phyloP scores from a whole-genome alignment of 2,113 vertebrate species.

The Xenopus laevis region DNA sequence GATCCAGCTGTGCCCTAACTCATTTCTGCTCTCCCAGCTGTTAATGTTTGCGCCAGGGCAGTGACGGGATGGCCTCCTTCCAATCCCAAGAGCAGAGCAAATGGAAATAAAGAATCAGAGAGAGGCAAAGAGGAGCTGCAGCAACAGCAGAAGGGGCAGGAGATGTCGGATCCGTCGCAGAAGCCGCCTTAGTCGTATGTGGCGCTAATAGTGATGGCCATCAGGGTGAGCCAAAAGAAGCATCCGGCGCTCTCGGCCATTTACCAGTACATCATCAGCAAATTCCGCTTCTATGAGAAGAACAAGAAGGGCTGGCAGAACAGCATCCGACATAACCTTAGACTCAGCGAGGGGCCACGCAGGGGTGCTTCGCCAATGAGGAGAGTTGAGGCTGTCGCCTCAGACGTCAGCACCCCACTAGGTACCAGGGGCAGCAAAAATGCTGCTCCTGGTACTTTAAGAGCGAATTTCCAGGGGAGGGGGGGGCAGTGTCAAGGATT shows the following conservation, averaged over 20 bases:
- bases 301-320: constrained; percentile 99
- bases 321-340: constrained; percentile 96
- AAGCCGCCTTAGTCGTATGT: constrained; percentile 98
- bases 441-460: no score
- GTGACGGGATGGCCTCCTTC: constrained; percentile 80
- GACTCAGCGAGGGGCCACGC: constrained; percentile 95
- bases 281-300: constrained; percentile 97
- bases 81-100: constrained; percentile 76
- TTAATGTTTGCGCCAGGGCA: constrained; percentile 19
- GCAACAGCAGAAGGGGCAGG: constrained; percentile 68
- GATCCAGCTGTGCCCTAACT: background rate
- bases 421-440: no score
- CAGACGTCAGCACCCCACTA: no score
- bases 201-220: constrained; percentile 97
- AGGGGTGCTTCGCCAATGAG: no score
- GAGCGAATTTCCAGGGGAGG: no score
- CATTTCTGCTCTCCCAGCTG: background rate
- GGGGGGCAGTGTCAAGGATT: no score
- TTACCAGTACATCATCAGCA: constrained; percentile 96
- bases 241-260: constrained; percentile 93
- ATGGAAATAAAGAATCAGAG: constrained; percentile 65
- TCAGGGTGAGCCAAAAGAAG: constrained; percentile 93
- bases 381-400: no score
- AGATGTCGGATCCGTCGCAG: constrained; percentile 89
- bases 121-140: constrained; percentile 72